A percentile compares a stretch with the other conserved stretches of the same genome.
phyloP scores from a whole-genome alignment of 1,140 invertebrate species.

The Batillaria attramentaria region DNA sequence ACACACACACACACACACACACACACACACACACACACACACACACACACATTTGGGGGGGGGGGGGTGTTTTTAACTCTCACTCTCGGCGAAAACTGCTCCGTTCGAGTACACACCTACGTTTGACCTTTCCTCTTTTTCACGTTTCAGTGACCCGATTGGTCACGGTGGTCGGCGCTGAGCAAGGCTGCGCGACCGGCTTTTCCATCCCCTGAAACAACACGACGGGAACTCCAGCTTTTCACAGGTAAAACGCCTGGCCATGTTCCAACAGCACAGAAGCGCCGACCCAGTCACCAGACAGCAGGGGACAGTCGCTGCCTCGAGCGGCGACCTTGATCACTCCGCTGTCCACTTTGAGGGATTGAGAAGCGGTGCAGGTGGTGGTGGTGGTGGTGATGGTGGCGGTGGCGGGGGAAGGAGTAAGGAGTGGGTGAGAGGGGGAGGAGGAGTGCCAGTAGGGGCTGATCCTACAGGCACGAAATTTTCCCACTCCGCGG shows the following conservation, averaged over 20 bases:
- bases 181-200: background rate
- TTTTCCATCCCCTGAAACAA: conserved; percentile 21
- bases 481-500: too few species aligned
- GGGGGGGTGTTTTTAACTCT: too few species aligned
- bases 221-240: background rate
- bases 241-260: background rate
- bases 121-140: conserved; percentile 2
- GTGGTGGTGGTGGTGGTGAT: background rate
- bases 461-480: background rate
- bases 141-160: conserved; percentile 21
- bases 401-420: background rate
- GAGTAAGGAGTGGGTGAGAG: background rate
- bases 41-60: too few species aligned
- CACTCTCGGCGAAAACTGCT: background rate
- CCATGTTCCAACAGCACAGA: conserved; percentile 10
- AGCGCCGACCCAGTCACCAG: background rate
- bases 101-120: background rate
- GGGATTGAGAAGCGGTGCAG: too few species aligned
- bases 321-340: background rate
- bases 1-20: too few species aligned
- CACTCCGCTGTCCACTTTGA: too few species aligned
- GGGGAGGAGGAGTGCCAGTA: background rate
- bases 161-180: background rate
- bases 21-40: too few species aligned
- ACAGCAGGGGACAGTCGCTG: background rate